Base-by-base conservation (phyloP, 1,140 invertebrate species). In the Anastatus disparis region DNA sequence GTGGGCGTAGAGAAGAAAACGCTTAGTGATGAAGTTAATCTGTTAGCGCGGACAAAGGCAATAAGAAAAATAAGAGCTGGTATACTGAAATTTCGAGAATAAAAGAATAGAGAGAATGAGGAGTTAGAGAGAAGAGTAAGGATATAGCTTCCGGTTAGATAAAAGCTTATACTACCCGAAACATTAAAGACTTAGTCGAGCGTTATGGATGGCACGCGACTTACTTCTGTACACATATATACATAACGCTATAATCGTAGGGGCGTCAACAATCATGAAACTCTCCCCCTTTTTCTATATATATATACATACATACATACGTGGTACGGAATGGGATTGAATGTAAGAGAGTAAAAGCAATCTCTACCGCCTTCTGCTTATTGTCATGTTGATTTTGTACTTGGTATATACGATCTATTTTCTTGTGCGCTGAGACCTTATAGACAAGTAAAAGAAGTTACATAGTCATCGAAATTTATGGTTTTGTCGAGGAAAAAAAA, bases 1-100 rank as follows among this genome's bases (percentile, higher is more conserved):
- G n/a, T n/a, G 17, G 48, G 71, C 70, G 59, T 68, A 75, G 74
- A 61, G 48, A 38, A 59, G 52, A n/a, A 74, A 82, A 75, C 77
- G 80, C 77, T 77, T 76, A 76, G 75, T 81, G 79, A 78, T 78
- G 72, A 75, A 77, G 69, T 81, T 82, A 82, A 84, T 84, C 82
- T 80, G 78, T 77, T 75, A 77, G 73, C 74, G 52, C 77, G 78
- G 72, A 79, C 79, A 75, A 77, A 70, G 74, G 76, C 79, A 77
- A 78, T 80, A 77, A 76, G 78, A 79, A 13, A 7, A n/a, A 12
- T 17, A 6, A 42, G 17, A 48, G 17, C 31, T 53, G 40, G 29
- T 31, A 24, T 26, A 42, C 40, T n/a, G n/a, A n/a, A n/a, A n/a
- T n/a, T n/a, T n/a, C n/a, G n/a, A n/a, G n/a, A n/a, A n/a, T n/a